Evolutionary conservation across 1,140 invertebrate species (phyloP), one percentile per base, ranked within the genome.

Genomic region (Aphidius ervi): DNA sequence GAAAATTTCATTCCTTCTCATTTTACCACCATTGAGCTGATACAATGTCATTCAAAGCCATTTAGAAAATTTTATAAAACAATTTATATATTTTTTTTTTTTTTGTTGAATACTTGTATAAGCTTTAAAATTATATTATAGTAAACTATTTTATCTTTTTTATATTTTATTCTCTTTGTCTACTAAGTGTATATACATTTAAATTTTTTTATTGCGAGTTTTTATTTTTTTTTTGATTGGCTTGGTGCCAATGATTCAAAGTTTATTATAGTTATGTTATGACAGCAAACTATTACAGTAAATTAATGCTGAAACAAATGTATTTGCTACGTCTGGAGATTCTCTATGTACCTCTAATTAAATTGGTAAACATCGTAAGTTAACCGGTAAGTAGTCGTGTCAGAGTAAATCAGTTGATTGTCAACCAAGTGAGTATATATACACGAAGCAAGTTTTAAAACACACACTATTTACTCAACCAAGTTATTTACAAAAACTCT

Each of bases 191-290:
- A 31, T 31, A 31, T 31, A 31, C 3, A 23, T 31, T 31, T 31
- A 31, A 31, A 31, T 31, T 31, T 31, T 31, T 31, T 31, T 31
- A 31, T 31, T 31, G n/a, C n/a, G 23, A 31, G 23, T 31, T 31
- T 31, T 31, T 31, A 3, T 31, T 31, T 31, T 31, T 31, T 31
- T 31, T 31, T 31, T 31, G 23, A 5, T 52, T 72, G 71, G 72
- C 71, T 31, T 49, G 1, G 37, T 37, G 65, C 71, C 71, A 73
- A 55, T 50, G 50, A 59, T 49, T 46, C 62, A 64, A 65, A 72
- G 77, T 79, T 79, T 78, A 80, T 80, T 79, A 80, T 79, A 79
- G 78, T 75, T 77, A 75, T 79, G 77, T 79, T 79, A 78, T 79
- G 77, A 79, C 78, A 79, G 69, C 63, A 63, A 63, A 65, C 65